Evolutionary conservation across 1,140 invertebrate species (phyloP).

Genomic region (Drosophila murphyi): DNA sequence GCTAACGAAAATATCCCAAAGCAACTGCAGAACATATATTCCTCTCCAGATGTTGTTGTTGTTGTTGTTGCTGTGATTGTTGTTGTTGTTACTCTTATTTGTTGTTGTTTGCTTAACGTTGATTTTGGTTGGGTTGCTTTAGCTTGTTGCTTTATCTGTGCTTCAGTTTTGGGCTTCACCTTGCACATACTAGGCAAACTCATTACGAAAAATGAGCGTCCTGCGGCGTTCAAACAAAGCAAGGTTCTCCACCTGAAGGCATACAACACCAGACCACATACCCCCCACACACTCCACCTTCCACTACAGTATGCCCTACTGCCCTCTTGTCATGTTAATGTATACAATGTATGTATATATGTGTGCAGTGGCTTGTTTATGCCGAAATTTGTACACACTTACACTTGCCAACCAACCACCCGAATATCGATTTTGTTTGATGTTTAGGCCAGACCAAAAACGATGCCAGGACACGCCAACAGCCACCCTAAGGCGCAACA

Average conservation of each 20-base stretch:
- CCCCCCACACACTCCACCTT: slow-evolving; percentile 8
- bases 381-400: slow-evolving; percentile 69
- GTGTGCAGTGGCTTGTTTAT: slow-evolving; percentile 66
- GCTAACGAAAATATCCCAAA: slow-evolving; percentile 48
- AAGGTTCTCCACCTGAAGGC: slow-evolving; percentile 55
- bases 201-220: slow-evolving; percentile 82
- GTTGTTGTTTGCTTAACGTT: slow-evolving; percentile 29
- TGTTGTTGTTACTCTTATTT: slow-evolving; percentile 1
- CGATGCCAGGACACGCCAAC: slow-evolving; percentile 36
- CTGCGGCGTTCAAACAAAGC: slow-evolving; percentile 81
- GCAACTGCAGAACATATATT: slow-evolving; percentile 18
- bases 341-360: slow-evolving; percentile 25
- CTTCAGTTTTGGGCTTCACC: slow-evolving; percentile 10
- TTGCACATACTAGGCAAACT: slow-evolving; percentile 66
- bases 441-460: slow-evolving; percentile 61
- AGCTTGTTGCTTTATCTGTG: slow-evolving; percentile 18
- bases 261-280: slow-evolving; percentile 4
- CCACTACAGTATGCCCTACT: too few species aligned
- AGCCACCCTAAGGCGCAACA: slow-evolving; percentile 52
- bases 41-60: slow-evolving; percentile 1
- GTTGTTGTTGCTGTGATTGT: slow-evolving; percentile 2
- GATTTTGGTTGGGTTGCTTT: slow-evolving; percentile 18
- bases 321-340: slow-evolving; percentile 27
- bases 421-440: slow-evolving; percentile 80
- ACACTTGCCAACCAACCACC: slow-evolving; percentile 36